phyloP scores from a whole-genome alignment of 2,113 vertebrate species.

The Recurvirostra avosetta region DNA sequence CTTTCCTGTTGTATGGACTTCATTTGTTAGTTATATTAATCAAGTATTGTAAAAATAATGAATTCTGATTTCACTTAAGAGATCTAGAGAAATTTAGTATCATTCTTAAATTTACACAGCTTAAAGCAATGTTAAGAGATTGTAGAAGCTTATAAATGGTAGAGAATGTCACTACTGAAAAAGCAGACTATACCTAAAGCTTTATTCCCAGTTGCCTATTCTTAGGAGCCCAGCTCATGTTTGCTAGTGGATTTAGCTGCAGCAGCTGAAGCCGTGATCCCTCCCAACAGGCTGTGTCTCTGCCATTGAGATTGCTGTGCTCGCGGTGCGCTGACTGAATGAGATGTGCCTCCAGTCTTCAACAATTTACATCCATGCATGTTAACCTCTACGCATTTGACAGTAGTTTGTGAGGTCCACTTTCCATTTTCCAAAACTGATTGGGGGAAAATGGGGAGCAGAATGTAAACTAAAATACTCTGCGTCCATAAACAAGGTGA shows the following conservation, averaged over 20 bases:
- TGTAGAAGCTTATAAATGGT: neutral
- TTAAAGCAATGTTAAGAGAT: neutral
- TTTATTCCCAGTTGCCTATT: neutral
- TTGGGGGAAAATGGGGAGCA: neutral
- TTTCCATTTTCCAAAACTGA: neutral
- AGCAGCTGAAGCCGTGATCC: neutral
- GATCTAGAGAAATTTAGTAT: neutral
- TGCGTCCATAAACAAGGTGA: neutral
- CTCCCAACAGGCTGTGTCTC: neutral
- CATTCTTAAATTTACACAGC: neutral
- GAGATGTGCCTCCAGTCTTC: neutral
- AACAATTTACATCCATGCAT: accelerated
- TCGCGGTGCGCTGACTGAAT: neutral
- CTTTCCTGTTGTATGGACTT: neutral
- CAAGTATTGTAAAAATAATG: neutral
- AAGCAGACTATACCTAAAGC: neutral
- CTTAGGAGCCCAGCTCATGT: neutral
- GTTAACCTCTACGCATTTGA: neutral
- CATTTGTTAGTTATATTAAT: neutral
- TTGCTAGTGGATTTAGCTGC: neutral
- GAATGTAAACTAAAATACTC: neutral
- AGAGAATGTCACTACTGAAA: neutral
- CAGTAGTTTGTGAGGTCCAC: neutral
- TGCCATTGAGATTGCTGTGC: neutral
- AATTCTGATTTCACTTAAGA: neutral